Evolutionary conservation across 1,140 invertebrate genomes (phyloP), one percentile per base, ranked within the genome.

Genomic region (Campoletis sonorensis): DNA sequence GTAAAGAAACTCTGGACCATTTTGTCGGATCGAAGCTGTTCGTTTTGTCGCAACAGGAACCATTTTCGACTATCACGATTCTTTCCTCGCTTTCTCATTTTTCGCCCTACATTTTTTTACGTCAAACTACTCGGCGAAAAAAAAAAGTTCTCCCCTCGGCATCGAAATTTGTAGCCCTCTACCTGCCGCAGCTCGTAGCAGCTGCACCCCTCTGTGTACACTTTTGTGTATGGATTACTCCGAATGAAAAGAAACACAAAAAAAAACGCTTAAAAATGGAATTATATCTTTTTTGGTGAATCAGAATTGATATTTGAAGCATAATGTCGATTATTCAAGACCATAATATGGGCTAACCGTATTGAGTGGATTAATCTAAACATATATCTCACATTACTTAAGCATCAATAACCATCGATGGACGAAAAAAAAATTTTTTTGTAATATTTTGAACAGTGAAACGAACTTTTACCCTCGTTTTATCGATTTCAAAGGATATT

Each of bases 241-340:
- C 1, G n/a, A 51, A 54, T 54, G 51, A n/a, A n/a, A n/a, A 54
- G 18, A 8, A 54, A 54, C 51, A 8, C 16, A 54, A 8, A 54
- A 54, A 54, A 54, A 54, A 54, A 54, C n/a, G 16, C 18, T 54
- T 4, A 54, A 54, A 54, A 18, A 54, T 54, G 51, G 51, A 54
- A 54, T 54, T 54, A 54, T 54, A 54, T 54, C 51, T 18, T 54
- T 54, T 54, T 54, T 54, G n/a, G 51, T 54, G 51, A 54, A 54
- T 54, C 51, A 18, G 5, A 54, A 54, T 54, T 54, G 51, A 54
- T 16, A 54, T 21, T 54, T n/a, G 51, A 54, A 54, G 51, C 51
- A 18, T 54, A 54, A 54, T 54, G 16, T 54, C 16, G 51, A 54
- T n/a, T 16, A 54, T 54, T 54, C 18, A n/a, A n/a, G 51, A 54